phyloP scores from a whole-genome alignment of 2,888 invertebrate species.

The Melieria picta region DNA sequence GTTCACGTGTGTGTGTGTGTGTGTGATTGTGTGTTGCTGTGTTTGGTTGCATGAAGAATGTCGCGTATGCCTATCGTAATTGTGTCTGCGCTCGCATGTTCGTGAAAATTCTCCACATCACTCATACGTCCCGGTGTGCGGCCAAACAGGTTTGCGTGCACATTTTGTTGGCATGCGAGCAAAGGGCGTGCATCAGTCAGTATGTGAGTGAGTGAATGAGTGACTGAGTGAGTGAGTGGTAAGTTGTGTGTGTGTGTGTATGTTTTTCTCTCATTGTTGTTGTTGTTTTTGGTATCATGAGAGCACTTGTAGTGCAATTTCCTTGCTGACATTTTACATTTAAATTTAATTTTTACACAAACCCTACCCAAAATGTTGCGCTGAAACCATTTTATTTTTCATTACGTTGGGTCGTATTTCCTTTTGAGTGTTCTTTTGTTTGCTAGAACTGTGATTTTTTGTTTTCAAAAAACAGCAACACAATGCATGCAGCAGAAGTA shows the following conservation, averaged over 20 bases:
- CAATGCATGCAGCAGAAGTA: constrained; percentile 1
- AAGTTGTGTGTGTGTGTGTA: neutral
- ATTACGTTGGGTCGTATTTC: neutral
- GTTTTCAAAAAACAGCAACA: neutral
- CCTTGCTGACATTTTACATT: constrained; percentile 7
- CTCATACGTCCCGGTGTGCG: constrained; percentile 28
- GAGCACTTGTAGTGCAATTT: neutral
- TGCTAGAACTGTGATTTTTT: neutral
- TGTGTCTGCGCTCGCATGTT: neutral
- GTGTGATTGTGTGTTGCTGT: neutral
- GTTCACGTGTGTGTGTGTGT: neutral
- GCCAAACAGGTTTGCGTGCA: neutral
- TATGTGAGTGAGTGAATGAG: too few relatives aligned
- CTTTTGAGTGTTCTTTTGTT: neutral
- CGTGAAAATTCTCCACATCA: constrained; percentile 15
- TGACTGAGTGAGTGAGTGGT: too few relatives aligned
- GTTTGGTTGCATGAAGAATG: neutral
- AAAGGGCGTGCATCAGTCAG: neutral
- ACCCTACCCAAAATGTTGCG: too few relatives aligned
- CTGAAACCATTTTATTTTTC: too few relatives aligned
- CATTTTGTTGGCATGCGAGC: constrained; percentile 15
- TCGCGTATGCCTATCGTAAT: constrained; percentile 7
- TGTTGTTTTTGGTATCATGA: neutral
- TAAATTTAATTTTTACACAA: constrained; percentile 27
- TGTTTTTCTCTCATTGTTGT: neutral